Evolutionary conservation across 2,797 vertebrate species (phyloP).

Genomic region (Falco novaeseelandiae): DNA sequence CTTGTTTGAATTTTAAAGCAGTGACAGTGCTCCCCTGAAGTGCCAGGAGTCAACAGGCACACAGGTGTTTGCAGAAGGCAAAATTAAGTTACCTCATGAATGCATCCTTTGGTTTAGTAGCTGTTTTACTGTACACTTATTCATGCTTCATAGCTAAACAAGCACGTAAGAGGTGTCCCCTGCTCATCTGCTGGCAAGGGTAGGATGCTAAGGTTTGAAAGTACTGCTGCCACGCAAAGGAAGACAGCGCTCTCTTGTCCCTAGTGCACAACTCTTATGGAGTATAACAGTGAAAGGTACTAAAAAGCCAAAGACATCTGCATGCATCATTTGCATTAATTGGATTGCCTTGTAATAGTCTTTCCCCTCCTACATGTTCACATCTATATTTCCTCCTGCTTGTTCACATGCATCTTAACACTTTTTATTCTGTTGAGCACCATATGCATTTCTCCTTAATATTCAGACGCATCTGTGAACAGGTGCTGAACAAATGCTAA

Average conservation of each 20-base stretch:
- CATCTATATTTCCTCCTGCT: conserved; percentile 36
- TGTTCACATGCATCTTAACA: conserved; percentile 4
- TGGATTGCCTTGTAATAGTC: conserved; percentile 33
- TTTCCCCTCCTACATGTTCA: conserved; percentile 25
- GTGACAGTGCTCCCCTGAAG: neutral
- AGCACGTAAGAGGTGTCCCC: neutral
- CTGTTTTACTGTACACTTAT: neutral
- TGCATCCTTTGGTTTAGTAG: neutral
- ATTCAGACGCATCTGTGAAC: neutral
- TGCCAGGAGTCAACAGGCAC: neutral
- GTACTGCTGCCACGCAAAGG: neutral
- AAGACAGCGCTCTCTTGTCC: neutral
- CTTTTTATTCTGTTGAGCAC: conserved; percentile 17
- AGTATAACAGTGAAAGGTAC: neutral
- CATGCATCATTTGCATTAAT: conserved; percentile 60
- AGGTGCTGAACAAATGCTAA: neutral
- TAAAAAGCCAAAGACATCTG: conserved; percentile 30
- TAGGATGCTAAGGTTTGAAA: neutral
- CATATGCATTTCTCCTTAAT: neutral
- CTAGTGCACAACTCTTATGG: neutral
- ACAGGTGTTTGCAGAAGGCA: neutral
- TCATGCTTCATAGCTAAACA: neutral
- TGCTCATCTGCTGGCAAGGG: neutral
- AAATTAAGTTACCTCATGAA: neutral
- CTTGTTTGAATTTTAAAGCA: neutral